Conservation (phyloP, 2,888 invertebrate genomes). For the Watsonalla cultraria region DNA sequence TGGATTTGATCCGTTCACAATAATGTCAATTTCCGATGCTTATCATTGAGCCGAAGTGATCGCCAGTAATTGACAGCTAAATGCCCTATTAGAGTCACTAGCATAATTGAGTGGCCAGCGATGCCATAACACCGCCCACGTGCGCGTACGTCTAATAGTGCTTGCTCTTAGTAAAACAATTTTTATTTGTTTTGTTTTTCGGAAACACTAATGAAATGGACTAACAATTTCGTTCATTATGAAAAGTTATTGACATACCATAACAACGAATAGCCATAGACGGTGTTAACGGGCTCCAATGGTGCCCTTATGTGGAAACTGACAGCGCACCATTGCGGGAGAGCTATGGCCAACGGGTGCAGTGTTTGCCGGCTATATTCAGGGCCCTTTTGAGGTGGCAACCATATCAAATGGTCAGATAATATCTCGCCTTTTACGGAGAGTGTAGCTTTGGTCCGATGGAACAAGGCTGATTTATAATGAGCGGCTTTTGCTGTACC, state of each 20-base stretch:
- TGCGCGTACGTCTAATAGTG: constrained; percentile 25
- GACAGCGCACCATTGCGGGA: constrained; percentile 34
- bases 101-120: constrained; percentile 47
- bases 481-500: background rate
- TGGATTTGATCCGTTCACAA: constrained; percentile 3
- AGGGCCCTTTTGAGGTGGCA: constrained; percentile 37
- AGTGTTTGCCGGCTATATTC: constrained; percentile 29
- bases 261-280: constrained; percentile 27
- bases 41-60: constrained; percentile 30
- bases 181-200: constrained; percentile 29
- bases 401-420: constrained; percentile 41
- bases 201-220: constrained; percentile 17
- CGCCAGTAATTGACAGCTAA: constrained; percentile 63
- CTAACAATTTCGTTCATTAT: constrained; percentile 20
- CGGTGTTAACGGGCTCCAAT: constrained; percentile 50
- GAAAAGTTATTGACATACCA: constrained; percentile 19
- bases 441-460: constrained; percentile 11
- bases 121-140: constrained; percentile 32
- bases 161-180: constrained; percentile 16
- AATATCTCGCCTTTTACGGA: constrained; percentile 33
- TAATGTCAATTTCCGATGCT: constrained; percentile 12
- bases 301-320: constrained; percentile 52
- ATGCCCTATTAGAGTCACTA: constrained; percentile 51
- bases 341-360: constrained; percentile 32
- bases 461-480: constrained; percentile 22